These are phyloP conservation scores for Chloroclystis v-ata DNA, from an alignment of 2,888 invertebrate species.

Conservation along the genomic window DNA sequence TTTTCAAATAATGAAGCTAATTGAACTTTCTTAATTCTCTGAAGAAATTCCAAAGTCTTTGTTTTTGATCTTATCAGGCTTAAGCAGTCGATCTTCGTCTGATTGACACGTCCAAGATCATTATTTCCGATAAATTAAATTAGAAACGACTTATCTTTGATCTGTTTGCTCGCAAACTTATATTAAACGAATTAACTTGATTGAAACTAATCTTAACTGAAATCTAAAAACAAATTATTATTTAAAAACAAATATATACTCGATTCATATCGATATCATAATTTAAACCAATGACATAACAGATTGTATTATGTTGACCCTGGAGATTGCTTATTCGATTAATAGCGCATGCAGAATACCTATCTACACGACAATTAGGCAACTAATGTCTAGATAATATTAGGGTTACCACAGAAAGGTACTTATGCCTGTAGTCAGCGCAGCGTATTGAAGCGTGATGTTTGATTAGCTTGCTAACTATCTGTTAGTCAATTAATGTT, in stretches of 20 bases:
- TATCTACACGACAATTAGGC: slow-evolving; percentile 32
- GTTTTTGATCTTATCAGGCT: slow-evolving; percentile 4
- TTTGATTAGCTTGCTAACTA: not conserved
- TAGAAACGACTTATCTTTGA: not conserved
- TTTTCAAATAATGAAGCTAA: not conserved
- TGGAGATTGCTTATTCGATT: slow-evolving; percentile 32
- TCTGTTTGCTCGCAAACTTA: not conserved
- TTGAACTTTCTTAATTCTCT: not conserved
- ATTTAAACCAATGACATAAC: slow-evolving; percentile 8
- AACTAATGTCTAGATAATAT: slow-evolving; percentile 26
- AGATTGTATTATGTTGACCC: slow-evolving; percentile 32
- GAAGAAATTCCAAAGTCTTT: slow-evolving; percentile 2
- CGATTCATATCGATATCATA: slow-evolving; percentile 1
- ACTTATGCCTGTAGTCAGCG: not conserved
- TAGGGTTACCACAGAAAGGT: slow-evolving; percentile 31
- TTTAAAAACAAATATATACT: too few relatives aligned
- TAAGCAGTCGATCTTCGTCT: slow-evolving; percentile 7
- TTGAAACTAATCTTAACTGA: too few relatives aligned
- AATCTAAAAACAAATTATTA: too few relatives aligned
- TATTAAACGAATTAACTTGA: not conserved
- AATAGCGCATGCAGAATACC: slow-evolving; percentile 30
- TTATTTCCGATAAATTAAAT: slow-evolving; percentile 4
- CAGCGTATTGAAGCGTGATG: not conserved
- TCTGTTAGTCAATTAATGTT: not conserved
- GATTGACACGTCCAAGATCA: slow-evolving; percentile 11